Evolutionary conservation across 2,888 invertebrate genomes (phyloP), one percentile per base, ranked within the genome.

Genomic region (Eupithecia pulchellata): DNA sequence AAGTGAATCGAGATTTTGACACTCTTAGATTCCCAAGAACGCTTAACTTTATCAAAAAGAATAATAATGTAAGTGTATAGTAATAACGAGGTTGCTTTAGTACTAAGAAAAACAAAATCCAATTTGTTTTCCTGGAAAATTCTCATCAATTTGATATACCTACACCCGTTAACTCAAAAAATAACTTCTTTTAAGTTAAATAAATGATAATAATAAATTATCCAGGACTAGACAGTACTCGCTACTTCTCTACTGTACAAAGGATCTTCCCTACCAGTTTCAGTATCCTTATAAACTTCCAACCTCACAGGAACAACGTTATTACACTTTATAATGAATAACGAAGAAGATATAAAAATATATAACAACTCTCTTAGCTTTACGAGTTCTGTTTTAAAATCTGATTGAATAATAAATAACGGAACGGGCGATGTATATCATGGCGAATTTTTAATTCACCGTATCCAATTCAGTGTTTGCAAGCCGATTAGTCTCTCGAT

Each of bases 401-500:
- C 67, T 64, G 67, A 73, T 73, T 73, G 73, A 73, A 69, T 73
- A 72, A 73, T 73, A 73, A 73, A 73, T 73, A 73, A 73, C 67
- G 57, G 55, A 69, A 47, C 55, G 34, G 65, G 32, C 57, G 69
- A 67, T 73, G 64, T 69, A 69, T 64, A 69, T 69, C 72, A 73
- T 69, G 73, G 67, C 73, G 61, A 73, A 73, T 73, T 73, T 70
- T 69, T 69, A 73, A 75, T 72, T 73, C 68, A 69, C 74, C 73
- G 76, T 74, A 74, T 75, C 72, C 71, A 76, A 75, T 75, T 74
- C 75, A 71, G 82, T 83, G 84, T 85, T 85, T 82, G 82, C 81
- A 80, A 81, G 82, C 79, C 82, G 82, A 85, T 85, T 85, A 81
- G 77, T 75, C 77, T 80, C 78, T 73, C 69, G 75, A 75, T 75